Evolutionary conservation across 1,140 invertebrate species (phyloP), one percentile per base, ranked within the genome.

Genomic region (Triops cancriformis): DNA sequence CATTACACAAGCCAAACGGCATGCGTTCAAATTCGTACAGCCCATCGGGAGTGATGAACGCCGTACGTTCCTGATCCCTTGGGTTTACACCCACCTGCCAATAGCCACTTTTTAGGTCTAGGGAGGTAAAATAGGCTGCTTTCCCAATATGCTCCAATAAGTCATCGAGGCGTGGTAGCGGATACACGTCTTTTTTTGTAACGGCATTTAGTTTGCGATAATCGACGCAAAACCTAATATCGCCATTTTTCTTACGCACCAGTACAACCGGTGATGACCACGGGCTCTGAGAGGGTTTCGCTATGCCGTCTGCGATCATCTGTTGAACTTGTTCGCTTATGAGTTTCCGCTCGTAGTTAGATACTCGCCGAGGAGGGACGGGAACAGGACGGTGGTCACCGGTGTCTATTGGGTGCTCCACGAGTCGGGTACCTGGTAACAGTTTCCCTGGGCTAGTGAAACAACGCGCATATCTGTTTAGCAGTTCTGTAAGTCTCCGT

Each of bases 131-230:
- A 64, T 79, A 82, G 1, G 78, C 78, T 26, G 78, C 78, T 0
- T 82, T 83, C 0, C 79, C 78, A 27, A 87, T 73, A 14, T 73
- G 80, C 74, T 83, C 81, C 23, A 88, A 81, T 18, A 82, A 77
- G 73, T 87, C 86, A 6, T 85, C 85, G 6, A 87, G 85, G n/a
- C 82, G 82, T 0, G 87, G 87, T 42, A 88, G 80, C 0, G 87
- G 86, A 81, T 85, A 87, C 23, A 78, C 74, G 74, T 86, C 84
- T 45, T 79, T 75, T 10, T 76, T 79, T 0, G 83, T 86, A 0
- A 82, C 76, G 0, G 81, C 27, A 77, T 87, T 87, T 1, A 86
- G 74, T 14, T 75, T 18, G 14, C 83, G 72, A 76, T 82, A 87
- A 80, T 86, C 85, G 7, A 87, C 78, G 78, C 86, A 87, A 28